phyloP scores from a whole-genome alignment of 2,797 vertebrate genomes.

The Microchirus variegatus region DNA sequence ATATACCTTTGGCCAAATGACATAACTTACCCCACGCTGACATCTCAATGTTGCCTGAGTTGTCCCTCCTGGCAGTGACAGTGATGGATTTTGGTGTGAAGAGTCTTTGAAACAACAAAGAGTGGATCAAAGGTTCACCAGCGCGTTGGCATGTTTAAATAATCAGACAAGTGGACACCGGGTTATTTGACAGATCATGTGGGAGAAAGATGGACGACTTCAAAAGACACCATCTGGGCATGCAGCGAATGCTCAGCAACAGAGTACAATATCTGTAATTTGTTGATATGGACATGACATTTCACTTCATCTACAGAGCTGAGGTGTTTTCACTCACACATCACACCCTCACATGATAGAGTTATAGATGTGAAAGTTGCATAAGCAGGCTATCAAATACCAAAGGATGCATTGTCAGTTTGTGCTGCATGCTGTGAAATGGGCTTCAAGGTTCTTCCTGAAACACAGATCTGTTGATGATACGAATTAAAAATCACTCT shows the following conservation, averaged over 20 bases:
- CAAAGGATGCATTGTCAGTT: no score
- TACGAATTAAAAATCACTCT: no score
- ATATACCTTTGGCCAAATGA: not conserved
- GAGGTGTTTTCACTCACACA: no score
- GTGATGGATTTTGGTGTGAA: not conserved
- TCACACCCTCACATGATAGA: no score
- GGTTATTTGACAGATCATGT: not conserved
- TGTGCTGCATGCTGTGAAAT: no score
- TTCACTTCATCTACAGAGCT: no score
- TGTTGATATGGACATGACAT: not conserved
- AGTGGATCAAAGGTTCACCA: not conserved
- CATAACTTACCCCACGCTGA: slow-evolving; percentile 7
- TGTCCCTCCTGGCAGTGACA: slow-evolving; percentile 10
- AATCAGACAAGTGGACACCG: not conserved
- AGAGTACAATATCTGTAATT: no score
- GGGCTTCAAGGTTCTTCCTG: no score
- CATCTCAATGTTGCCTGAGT: slow-evolving; percentile 10
- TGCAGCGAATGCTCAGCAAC: not conserved
- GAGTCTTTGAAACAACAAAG: not conserved
- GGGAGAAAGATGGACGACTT: not conserved
- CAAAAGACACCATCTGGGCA: not conserved
- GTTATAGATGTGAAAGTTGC: no score
- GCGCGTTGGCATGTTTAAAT: not conserved
- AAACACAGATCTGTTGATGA: no score
- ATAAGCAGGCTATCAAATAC: no score